These are phyloP conservation scores for Adoxophyes honmai DNA, from an alignment of 1,140 invertebrate genomes.

Conservation along the genomic window DNA sequence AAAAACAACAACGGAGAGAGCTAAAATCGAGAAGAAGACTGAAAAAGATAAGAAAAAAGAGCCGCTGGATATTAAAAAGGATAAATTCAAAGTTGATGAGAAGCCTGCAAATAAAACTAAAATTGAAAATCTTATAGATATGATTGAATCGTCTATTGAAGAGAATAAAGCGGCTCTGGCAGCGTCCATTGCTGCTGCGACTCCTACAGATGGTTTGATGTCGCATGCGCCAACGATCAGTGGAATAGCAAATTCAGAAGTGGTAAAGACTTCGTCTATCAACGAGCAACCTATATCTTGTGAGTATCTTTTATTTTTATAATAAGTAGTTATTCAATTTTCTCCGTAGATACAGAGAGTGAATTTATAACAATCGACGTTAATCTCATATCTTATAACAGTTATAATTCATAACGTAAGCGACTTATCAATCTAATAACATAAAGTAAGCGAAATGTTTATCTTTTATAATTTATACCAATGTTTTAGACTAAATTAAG, in stretches of 20 bases:
- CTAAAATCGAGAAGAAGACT: slow-evolving; percentile 25
- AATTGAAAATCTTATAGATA: slow-evolving; percentile 29
- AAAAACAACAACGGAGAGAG: slow-evolving; percentile 14
- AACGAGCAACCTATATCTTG: slow-evolving; percentile 58
- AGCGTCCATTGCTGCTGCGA: slow-evolving; percentile 40
- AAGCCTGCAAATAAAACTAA: slow-evolving; percentile 31
- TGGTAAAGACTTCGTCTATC: slow-evolving; percentile 47
- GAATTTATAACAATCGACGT: too few species aligned
- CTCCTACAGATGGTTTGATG: slow-evolving; percentile 61
- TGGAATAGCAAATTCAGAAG: slow-evolving; percentile 23
- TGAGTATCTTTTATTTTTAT: slow-evolving; percentile 31
- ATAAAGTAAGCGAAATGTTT: too few species aligned
- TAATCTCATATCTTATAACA: too few species aligned
- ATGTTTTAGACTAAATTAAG: too few species aligned
- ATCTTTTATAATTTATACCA: too few species aligned
- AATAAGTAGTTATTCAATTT: too few species aligned
- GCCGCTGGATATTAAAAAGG: slow-evolving; percentile 41
- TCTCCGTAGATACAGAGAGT: too few species aligned
- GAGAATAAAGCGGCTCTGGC: slow-evolving; percentile 45
- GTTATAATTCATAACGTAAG: too few species aligned
- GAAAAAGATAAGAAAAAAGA: slow-evolving; percentile 65
- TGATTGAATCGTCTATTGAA: slow-evolving; percentile 52
- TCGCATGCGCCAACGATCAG: slow-evolving; percentile 29
- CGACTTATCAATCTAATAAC: too few species aligned
- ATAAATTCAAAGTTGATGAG: slow-evolving; percentile 46